phyloP scores from a whole-genome alignment of 1,140 invertebrate genomes.

The Drosophila micromelanica region DNA sequence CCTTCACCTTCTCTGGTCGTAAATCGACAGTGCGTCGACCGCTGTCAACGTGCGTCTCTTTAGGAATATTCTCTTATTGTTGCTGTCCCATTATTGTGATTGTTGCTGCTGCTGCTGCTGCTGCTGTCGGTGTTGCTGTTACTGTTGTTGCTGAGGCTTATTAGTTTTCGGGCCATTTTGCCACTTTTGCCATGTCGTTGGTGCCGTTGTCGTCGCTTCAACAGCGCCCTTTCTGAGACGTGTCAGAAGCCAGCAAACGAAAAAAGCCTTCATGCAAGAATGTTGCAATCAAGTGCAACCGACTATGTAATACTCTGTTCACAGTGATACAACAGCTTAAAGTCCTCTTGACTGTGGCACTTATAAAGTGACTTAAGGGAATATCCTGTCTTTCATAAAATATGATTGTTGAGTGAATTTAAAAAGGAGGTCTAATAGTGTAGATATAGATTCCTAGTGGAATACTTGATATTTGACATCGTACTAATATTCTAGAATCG shows the following conservation, averaged over 20 bases:
- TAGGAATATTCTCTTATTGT: slow-evolving; percentile 17
- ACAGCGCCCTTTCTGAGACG: slow-evolving; percentile 5
- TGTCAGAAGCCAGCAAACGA: slow-evolving; percentile 29
- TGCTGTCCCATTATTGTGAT: slow-evolving; percentile 27
- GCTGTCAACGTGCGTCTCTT: slow-evolving; percentile 45
- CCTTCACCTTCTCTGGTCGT: slow-evolving; percentile 14
- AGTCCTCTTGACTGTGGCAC: too few species aligned
- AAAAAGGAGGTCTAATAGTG: too few species aligned
- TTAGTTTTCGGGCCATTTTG: slow-evolving; percentile 42
- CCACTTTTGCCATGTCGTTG: slow-evolving; percentile 16
- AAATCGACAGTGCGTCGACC: slow-evolving; percentile 40
- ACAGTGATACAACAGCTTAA: too few species aligned
- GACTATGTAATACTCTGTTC: too few species aligned
- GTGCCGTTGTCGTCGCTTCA: slow-evolving; percentile 10
- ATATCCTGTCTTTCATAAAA: too few species aligned
- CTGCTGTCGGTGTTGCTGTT: not conserved
- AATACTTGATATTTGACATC: too few species aligned
- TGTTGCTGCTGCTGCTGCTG: slow-evolving; percentile 30
- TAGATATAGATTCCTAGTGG: too few species aligned
- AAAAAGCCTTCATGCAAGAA: slow-evolving; percentile 4
- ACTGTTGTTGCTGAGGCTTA: slow-evolving; percentile 31
- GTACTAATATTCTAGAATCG: too few species aligned
- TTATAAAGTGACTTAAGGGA: too few species aligned
- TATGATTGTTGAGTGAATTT: too few species aligned
- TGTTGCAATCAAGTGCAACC: too few species aligned